Conservation (phyloP, 2,113 vertebrate species). For the Megaleporinus macrocephalus region DNA sequence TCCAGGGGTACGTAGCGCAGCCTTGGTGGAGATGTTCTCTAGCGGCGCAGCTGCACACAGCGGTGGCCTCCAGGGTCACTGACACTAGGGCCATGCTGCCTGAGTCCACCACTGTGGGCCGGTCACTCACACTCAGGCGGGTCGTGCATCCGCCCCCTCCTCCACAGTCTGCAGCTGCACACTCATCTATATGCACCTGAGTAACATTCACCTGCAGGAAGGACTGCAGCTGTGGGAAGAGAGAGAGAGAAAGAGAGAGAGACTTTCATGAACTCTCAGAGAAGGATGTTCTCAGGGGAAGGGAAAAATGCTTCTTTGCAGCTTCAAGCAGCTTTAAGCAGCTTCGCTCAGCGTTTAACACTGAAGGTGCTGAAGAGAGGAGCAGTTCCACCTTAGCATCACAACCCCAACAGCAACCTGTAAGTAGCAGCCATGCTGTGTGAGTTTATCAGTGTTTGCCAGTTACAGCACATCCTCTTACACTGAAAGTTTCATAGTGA, state of each 20-base stretch:
- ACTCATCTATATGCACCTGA: slow-evolving; percentile 83
- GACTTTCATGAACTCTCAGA: too few species aligned
- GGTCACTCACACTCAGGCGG: slow-evolving; percentile 71
- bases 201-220: slow-evolving; percentile 80
- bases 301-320: too few species aligned
- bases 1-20: slow-evolving; percentile 79
- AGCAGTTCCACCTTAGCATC: too few species aligned
- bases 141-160: slow-evolving; percentile 71
- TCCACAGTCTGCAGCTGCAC: slow-evolving; percentile 72
- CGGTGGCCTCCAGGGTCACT: slow-evolving; percentile 67
- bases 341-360: too few species aligned
- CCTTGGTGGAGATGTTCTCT: slow-evolving; percentile 78
- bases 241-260: slow-evolving; percentile 36
- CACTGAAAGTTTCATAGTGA: too few species aligned
- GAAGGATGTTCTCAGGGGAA: not conserved
- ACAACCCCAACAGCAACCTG: too few species aligned
- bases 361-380: too few species aligned
- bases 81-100: slow-evolving; percentile 81
- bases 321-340: too few species aligned
- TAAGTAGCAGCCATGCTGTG: too few species aligned
- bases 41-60: slow-evolving; percentile 73
- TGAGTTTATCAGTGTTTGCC: too few species aligned
- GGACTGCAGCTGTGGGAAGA: slow-evolving; percentile 78
- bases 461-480: too few species aligned
- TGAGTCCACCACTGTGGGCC: slow-evolving; percentile 76